Evolutionary conservation across 2,113 vertebrate species (phyloP).

Genomic region (Cyanocitta stelleri): DNA sequence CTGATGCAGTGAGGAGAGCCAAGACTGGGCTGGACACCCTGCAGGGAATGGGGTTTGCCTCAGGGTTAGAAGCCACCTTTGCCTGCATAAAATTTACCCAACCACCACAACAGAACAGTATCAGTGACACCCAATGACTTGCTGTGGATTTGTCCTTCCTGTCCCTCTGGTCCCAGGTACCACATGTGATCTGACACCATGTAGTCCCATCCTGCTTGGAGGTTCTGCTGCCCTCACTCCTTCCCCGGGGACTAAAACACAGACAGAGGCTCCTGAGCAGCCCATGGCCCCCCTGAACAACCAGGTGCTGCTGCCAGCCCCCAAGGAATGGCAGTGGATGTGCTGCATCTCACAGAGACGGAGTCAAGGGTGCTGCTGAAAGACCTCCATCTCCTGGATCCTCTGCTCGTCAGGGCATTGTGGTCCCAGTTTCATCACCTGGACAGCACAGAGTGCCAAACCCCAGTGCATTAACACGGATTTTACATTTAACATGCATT

Average conservation of each 20-base stretch:
- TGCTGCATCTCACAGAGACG: neutral
- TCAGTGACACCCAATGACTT: rapidly evolving
- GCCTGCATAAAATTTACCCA: neutral
- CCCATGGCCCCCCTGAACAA: neutral
- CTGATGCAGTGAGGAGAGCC: neutral
- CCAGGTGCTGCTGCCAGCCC: neutral
- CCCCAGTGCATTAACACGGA: neutral
- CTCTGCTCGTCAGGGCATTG: neutral
- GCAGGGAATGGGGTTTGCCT: neutral
- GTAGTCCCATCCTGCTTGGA: neutral
- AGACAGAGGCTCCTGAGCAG: neutral
- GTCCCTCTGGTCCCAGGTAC: neutral
- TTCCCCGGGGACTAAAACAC: neutral
- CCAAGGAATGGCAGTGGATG: neutral
- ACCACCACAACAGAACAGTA: neutral
- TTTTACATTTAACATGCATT: neutral
- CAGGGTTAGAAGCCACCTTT: neutral
- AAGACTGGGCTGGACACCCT: neutral
- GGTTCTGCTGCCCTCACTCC: neutral
- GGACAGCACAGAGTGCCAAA: neutral
- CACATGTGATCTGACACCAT: neutral
- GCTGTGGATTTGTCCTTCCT: neutral
- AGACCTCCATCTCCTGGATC: neutral
- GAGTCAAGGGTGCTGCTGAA: neutral
- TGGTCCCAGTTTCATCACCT: neutral